A percentile compares a stretch with the other conserved stretches of the same genome.
These are phyloP conservation scores for Eristalis intricaria DNA, from an alignment of 2,888 invertebrate genomes.

Conservation along the genomic window DNA sequence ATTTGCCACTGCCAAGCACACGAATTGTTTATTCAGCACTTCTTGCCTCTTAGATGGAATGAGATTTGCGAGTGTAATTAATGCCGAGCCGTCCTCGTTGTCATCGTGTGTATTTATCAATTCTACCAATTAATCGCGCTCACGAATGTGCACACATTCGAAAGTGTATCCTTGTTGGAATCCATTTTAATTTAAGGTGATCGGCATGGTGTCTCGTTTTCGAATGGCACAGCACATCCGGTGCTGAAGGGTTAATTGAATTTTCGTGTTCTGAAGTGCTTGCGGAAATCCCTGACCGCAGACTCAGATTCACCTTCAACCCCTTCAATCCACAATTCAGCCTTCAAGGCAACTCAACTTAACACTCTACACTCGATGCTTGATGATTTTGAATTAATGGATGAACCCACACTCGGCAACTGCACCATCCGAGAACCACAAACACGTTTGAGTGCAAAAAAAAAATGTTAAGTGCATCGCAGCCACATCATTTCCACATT, in stretches of 20 bases:
- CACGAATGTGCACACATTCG: neutral
- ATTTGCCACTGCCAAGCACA: too few species aligned
- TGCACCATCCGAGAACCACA: neutral
- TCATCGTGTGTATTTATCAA: neutral
- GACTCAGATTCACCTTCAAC: neutral
- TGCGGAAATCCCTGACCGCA: constrained; percentile 11
- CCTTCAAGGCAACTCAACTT: neutral
- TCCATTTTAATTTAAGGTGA: constrained; percentile 18
- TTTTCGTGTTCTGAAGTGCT: constrained; percentile 20
- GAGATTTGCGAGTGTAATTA: neutral
- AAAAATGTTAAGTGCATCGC: neutral
- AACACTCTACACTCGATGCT: neutral
- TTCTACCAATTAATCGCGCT: neutral
- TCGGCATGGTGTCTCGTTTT: neutral
- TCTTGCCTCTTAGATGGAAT: neutral
- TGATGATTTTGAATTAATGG: too few species aligned
- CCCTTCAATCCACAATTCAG: neutral
- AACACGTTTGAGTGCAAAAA: neutral
- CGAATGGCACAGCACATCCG: neutral
- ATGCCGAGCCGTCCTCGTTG: neutral
- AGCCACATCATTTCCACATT: neutral
- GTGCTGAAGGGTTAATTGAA: constrained; percentile 23
- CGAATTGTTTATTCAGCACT: neutral
- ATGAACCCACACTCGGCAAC: too few species aligned
- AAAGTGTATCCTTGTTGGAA: neutral